Conservation (phyloP, 2,113 vertebrate genomes). For the Petromus typicus region DNA sequence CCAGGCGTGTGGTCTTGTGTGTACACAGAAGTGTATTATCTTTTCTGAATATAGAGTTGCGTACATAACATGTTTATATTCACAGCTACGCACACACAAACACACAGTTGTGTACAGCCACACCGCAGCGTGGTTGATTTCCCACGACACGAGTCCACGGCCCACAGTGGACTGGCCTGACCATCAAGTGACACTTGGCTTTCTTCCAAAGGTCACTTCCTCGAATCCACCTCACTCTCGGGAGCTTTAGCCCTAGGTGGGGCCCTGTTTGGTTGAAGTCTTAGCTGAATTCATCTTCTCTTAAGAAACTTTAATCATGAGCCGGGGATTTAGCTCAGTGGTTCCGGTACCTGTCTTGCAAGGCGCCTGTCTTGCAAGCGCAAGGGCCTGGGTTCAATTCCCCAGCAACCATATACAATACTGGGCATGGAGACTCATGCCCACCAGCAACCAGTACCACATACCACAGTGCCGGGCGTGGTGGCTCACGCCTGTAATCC, state of each 20-base stretch:
- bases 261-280: not conserved
- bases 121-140: rapidly evolving
- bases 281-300: not conserved
- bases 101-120: not conserved
- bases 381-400: too few species aligned
- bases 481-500: too few species aligned
- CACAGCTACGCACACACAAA: not conserved
- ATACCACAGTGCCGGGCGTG: too few species aligned
- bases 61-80: not conserved
- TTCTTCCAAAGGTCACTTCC: not conserved
- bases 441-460: too few species aligned
- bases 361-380: too few species aligned
- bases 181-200: rapidly evolving
- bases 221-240: not conserved
- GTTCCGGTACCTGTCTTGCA: too few species aligned
- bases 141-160: not conserved
- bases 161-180: not conserved
- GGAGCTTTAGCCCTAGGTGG: not conserved
- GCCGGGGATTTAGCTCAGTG: too few species aligned
- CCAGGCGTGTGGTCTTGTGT: not conserved
- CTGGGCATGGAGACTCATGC: too few species aligned
- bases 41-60: not conserved
- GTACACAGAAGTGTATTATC: not conserved
- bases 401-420: too few species aligned
- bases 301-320: not conserved